Base-by-base conservation (phyloP, 1,140 invertebrate genomes). In the Calephelis nemesis region DNA sequence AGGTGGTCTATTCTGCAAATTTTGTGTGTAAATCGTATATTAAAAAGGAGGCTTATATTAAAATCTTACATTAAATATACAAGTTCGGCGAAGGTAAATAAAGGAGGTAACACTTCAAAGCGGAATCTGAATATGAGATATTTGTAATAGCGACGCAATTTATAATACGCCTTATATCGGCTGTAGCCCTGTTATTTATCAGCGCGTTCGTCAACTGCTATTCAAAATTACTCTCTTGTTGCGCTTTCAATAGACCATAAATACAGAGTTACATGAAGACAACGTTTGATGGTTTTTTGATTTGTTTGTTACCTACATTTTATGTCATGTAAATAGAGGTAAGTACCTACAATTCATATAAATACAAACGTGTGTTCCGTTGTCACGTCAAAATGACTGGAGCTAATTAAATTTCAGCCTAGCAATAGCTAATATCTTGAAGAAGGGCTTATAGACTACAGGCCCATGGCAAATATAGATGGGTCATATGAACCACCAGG, bases 141-240 rank as follows among this genome's bases (percentile, higher is more conserved):
- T 60, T 60, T 60, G 39, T 60, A 60, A 40, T 39, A 39, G 54
- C 7, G 30, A 60, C 54, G 54, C 54, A 39, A 60, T 60, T 60
- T 40, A 60, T 40, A 12, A 40, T 60, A 60, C 54, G 19, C 39
- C 54, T 60, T 30, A 60, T 60, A 60, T 60, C 58, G 39, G 39
- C 58, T 60, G 58, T 60, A 60, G 39, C 19, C 58, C 58, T 60
- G 58, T 60, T 60, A 60, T 42, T 60, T 60, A 60, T 60, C 58
- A 60, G 39, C 40, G 58, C n/a, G 58, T 60, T 60, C 58, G 58
- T 60, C 58, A 60, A 40, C 58, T 60, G 58, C 58, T 60, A 60
- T 60, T 60, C 58, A 60, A 60, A 60, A 60, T 60, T 60, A 60
- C 58, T 39, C 58, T 60, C 58, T 60, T 60, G 54, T 60, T 60